Conservation (phyloP, 2,888 invertebrate genomes). For the Aphrophora alni region DNA sequence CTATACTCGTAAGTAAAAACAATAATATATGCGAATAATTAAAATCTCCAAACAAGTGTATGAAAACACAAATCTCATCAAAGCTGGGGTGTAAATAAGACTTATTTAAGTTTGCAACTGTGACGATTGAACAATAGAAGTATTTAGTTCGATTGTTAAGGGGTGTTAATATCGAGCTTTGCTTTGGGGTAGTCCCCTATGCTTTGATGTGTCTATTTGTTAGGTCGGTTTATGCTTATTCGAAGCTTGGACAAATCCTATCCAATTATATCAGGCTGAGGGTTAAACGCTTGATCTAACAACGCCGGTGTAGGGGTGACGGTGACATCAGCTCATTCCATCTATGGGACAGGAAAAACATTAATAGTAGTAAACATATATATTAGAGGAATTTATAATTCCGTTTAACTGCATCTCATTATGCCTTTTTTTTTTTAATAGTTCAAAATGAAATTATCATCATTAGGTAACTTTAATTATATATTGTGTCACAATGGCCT, state of each 20-base stretch:
- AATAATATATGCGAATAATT: background rate
- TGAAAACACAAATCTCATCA: background rate
- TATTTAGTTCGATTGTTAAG: background rate
- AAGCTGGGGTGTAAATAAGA: background rate
- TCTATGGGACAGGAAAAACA: no score
- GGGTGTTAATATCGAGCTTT: background rate
- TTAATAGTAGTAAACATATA: no score
- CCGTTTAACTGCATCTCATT: no score
- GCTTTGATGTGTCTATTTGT: slow-evolving; percentile 9
- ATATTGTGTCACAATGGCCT: no score
- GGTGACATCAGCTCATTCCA: no score
- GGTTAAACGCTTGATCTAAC: slow-evolving; percentile 2
- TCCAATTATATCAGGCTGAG: slow-evolving; percentile 6
- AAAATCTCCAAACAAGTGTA: background rate
- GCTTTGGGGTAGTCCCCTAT: background rate
- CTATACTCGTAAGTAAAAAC: no score
- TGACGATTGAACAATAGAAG: background rate
- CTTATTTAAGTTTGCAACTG: background rate
- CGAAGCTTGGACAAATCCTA: background rate
- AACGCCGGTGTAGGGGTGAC: background rate
- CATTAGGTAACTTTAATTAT: no score
- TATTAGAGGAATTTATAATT: no score
- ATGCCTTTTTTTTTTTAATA: no score
- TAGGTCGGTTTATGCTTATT: background rate
- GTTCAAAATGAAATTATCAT: no score